Percentiles rank a stretch among this genome's conserved stretches.
phyloP scores from a whole-genome alignment of 92 coral and sea anemone genomes.

The Meandrina meandrites region DNA sequence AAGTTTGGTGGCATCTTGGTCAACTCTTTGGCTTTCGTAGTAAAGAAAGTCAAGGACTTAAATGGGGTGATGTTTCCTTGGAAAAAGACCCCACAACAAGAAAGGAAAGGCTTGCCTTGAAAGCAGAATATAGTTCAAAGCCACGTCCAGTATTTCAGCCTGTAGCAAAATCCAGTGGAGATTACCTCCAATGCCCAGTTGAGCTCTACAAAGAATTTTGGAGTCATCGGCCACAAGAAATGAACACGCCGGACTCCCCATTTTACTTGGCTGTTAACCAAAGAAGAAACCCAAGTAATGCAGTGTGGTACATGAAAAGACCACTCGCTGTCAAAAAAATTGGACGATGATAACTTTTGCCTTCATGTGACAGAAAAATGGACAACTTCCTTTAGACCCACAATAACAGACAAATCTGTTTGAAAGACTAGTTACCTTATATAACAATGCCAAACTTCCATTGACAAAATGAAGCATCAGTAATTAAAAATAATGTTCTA shows the following conservation, averaged over 20 bases:
- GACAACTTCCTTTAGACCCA: no score
- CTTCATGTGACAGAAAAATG: not conserved
- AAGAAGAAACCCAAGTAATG: not conserved
- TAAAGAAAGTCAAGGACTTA: not conserved
- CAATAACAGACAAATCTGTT: no score
- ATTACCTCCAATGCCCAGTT: not conserved
- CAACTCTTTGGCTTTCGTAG: constrained; percentile 7
- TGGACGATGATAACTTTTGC: not conserved
- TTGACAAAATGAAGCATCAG: no score
- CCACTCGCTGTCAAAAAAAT: constrained; percentile 11
- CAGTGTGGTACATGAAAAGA: constrained; percentile 15
- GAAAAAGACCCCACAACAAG: not conserved
- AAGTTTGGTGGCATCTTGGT: not conserved
- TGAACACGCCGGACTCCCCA: constrained; percentile 2
- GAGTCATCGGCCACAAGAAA: not conserved
- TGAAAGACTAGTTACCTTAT: no score
- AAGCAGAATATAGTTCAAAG: not conserved
- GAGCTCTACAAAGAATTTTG: not conserved
- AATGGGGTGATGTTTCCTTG: constrained; percentile 24
- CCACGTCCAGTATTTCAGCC: not conserved
- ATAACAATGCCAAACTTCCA: no score
- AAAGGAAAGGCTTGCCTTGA: not conserved
- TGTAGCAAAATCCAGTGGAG: not conserved
- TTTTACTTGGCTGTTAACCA: constrained; percentile 1
- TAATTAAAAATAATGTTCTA: no score